phyloP scores from a whole-genome alignment of 2,113 vertebrate genomes.

The Menidia beryllina region DNA sequence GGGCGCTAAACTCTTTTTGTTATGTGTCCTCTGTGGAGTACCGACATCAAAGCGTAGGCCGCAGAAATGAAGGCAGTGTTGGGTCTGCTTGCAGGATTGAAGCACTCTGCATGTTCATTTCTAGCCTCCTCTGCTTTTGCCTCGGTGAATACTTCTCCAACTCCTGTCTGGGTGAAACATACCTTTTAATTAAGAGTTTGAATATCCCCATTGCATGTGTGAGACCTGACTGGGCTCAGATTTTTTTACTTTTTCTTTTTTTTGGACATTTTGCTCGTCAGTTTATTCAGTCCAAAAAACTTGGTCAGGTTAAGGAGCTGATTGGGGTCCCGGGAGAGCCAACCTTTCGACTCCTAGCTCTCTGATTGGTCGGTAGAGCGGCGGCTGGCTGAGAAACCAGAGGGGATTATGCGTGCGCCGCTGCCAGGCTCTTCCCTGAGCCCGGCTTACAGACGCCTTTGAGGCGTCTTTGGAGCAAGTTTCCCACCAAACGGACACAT shows the following conservation, averaged over 20 bases:
- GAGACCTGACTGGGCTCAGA: too few species aligned
- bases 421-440: constrained; percentile 34
- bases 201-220: neutral
- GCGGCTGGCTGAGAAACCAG: constrained; percentile 40
- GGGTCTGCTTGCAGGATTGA: neutral
- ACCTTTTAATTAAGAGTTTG: neutral
- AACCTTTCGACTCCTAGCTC: constrained; percentile 23
- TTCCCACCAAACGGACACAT: constrained; percentile 26
- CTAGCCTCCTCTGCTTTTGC: neutral
- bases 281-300: neutral
- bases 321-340: constrained; percentile 11
- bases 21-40: neutral
- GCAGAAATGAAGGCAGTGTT: neutral
- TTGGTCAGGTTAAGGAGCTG: constrained; percentile 5
- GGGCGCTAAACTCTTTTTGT: neutral
- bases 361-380: constrained; percentile 13
- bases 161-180: neutral
- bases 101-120: neutral
- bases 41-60: neutral
- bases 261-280: constrained; percentile 16
- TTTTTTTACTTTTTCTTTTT: too few species aligned
- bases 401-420: constrained; percentile 36
- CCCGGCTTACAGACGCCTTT: constrained; percentile 18
- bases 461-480: constrained; percentile 18
- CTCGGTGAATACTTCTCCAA: neutral